Conservation (phyloP, 1,140 invertebrate species). For the Drosophila chauvacae region DNA sequence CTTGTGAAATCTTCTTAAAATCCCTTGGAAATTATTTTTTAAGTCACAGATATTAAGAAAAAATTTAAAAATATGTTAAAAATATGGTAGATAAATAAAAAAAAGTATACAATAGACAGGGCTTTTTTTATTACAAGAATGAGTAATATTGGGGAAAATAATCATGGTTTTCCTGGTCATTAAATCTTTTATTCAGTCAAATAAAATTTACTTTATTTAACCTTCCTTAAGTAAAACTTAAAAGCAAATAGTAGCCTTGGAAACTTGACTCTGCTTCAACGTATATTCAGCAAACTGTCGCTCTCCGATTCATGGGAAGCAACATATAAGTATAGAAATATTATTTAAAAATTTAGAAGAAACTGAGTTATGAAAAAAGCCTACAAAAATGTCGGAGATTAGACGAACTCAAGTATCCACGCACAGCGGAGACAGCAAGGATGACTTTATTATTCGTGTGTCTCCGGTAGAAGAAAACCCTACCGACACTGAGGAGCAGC, state of each 20-base stretch:
- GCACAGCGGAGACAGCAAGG: neutral
- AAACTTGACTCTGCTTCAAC: neutral
- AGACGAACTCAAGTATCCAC: neutral
- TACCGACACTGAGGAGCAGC: conserved; percentile 4
- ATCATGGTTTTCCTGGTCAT: too few relatives aligned
- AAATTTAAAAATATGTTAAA: conserved; percentile 20
- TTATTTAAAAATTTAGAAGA: neutral
- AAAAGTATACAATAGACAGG: neutral
- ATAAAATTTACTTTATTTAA: neutral
- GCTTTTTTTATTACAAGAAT: neutral
- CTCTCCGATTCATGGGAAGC: neutral
- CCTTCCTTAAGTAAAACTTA: neutral
- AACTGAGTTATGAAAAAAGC: neutral
- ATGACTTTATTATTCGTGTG: neutral
- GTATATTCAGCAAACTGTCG: neutral
- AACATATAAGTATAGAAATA: neutral
- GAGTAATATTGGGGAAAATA: neutral
- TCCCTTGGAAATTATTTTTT: conserved; percentile 21
- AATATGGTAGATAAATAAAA: neutral
- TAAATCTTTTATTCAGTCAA: neutral
- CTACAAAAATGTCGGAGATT: conserved; percentile 1
- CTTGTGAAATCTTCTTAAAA: conserved; percentile 24
- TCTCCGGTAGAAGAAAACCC: neutral
- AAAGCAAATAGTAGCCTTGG: neutral
- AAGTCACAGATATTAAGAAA: conserved; percentile 5